Evolutionary conservation across 2,113 vertebrate genomes (phyloP), one percentile per base, ranked within the genome.

Genomic region (Phrynosoma platyrhinos): DNA sequence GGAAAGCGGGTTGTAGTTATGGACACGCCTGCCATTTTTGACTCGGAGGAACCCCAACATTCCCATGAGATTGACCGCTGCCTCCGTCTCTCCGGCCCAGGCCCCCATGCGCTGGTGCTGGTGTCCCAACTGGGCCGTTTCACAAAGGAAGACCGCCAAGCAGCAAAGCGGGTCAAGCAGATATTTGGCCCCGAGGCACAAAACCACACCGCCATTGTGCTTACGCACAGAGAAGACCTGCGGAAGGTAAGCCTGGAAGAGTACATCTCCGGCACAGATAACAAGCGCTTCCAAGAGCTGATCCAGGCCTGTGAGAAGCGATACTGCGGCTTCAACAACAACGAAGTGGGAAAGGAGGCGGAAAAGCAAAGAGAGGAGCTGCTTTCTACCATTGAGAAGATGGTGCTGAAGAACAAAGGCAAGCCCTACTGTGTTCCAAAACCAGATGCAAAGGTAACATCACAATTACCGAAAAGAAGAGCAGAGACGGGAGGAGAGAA

Each of bases 211-310:
- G 84, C 94, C 0, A 21, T 89, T 69, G 7, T 90, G 0, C 89
- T 95, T 64, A 93, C 93, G 1, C 12, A 86, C 0, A 87, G 18
- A 8, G 91, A 95, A 14, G 81, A 93, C 2, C 62, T 93, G 1
- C 75, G 0, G 7, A n/a, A 0, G 0, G 55, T 0, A 2, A 1
- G 1, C 0, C 4, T 90, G 30, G 0, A 42, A 0, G 0, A 86
- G 12, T 90, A 90, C 0, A 1, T 84, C 1, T 0, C 4, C 0
- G 4, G 83, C 1, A 20, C 13, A 0, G 32, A 75, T 9, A 88
- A 82, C 18, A 1, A 4, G 10, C 27, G 0, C 27, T 90, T 91
- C 23, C 78, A 18, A 36, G 32, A 16, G 3, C n/a, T 82, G 21
- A 16, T 85, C n/a, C 23, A 16, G 3, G 0, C 47, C 47, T 47